Evolutionary conservation across 2,888 invertebrate genomes (phyloP), one percentile per base, ranked within the genome.

Genomic region (Ischnus inquisitorius): DNA sequence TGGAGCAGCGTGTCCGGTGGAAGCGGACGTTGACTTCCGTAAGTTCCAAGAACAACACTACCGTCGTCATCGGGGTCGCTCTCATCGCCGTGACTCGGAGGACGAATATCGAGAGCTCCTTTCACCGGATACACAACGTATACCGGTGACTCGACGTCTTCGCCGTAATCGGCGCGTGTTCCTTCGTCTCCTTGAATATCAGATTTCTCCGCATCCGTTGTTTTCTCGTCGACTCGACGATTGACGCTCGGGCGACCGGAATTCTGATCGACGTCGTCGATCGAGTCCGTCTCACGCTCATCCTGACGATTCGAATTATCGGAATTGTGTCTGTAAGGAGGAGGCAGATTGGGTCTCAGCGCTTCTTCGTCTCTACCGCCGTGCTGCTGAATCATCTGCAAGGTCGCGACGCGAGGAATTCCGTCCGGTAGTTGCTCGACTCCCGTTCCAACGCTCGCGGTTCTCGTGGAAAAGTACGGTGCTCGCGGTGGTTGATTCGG

Each of bases 321-420:
- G 3, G 90, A 91, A 22, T 90, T 89, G 48, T 92, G 91, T 65
- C 93, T 93, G 90, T 82, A 94, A 91, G 12, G 94, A 91, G 88
- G 95, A 94, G 90, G 89, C 1, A 88, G 82, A 79, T 83, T 89
- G 22, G 81, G 84, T 81, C 71, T 85, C 46, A 71, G 85, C 0
- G 88, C 88, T 3, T 88, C 89, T 0, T 81, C 84, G 16, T 90
- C 90, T 22, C 88, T 86, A 0, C 90, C 91, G 0, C 90, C 91
- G 5, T 91, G 93, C 69, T 94, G 93, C 89, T 96, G 96, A 64
- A 96, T 94, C 96, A 96, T 96, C 93, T 96, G 96, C 43, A 96
- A 90, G 0, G 96, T 96, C 12, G 96, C 95, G 0, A 96, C 95
- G 82, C 94, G 94, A 0, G 95, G 95, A 34, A 95, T 94, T 4